phyloP scores from a whole-genome alignment of 2,888 invertebrate genomes.

The Volucella zonaria region DNA sequence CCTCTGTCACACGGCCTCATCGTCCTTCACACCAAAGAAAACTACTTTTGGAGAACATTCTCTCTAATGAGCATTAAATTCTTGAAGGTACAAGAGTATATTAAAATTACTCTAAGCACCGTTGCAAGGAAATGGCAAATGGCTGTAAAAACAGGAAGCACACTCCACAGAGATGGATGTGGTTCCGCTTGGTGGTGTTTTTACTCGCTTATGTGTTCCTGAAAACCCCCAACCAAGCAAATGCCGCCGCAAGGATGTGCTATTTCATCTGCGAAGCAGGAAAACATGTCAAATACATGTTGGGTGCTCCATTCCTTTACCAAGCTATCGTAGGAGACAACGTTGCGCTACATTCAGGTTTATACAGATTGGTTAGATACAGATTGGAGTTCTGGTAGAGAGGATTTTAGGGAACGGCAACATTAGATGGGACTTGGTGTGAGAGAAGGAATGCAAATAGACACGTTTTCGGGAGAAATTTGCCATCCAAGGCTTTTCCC shows the following conservation, averaged over 20 bases:
- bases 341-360: not conserved
- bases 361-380: too few relatives aligned
- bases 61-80: constrained; percentile 27
- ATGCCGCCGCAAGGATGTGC: not conserved
- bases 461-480: too few relatives aligned
- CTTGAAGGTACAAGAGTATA: not conserved
- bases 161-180: not conserved
- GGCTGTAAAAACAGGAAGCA: constrained; percentile 21
- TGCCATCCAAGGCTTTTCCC: too few relatives aligned
- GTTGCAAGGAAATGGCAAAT: constrained; percentile 17
- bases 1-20: too few relatives aligned
- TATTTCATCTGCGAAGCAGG: not conserved
- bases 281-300: not conserved
- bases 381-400: too few relatives aligned
- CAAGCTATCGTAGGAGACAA: too few relatives aligned
- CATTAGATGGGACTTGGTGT: too few relatives aligned
- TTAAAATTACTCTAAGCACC: not conserved
- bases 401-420: too few relatives aligned
- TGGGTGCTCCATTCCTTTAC: constrained; percentile 8
- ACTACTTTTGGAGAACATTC: constrained; percentile 1
- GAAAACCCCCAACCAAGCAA: not conserved
- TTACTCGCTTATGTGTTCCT: not conserved
- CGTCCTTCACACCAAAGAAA: not conserved
- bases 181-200: not conserved
- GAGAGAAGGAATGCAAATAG: too few relatives aligned